A percentile compares a stretch with the other conserved stretches of the same genome.
phyloP scores from a whole-genome alignment of 2,888 invertebrate genomes.

The Quadriops clusia region DNA sequence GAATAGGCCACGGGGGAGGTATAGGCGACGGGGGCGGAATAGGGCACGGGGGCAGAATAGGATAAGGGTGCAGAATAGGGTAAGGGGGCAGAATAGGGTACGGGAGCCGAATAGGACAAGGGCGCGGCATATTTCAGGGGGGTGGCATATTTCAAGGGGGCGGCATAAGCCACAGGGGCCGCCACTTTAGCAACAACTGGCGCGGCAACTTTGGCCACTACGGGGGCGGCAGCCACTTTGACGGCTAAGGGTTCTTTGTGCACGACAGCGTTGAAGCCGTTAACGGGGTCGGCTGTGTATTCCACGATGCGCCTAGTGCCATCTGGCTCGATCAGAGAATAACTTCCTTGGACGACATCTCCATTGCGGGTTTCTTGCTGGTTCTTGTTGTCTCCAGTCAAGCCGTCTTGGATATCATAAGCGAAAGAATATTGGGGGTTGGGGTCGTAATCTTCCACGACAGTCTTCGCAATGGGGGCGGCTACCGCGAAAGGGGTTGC shows the following conservation, averaged over 20 bases:
- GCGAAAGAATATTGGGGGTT: conserved; percentile 45
- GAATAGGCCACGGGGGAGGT: conserved; percentile 15
- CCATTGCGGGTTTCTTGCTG: conserved; percentile 43
- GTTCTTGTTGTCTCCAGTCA: conserved; percentile 45
- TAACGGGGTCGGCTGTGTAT: conserved; percentile 45
- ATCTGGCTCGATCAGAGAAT: conserved; percentile 44
- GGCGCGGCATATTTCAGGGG: conserved; percentile 6
- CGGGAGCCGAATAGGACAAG: conserved; percentile 13
- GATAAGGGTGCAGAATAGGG: conserved; percentile 5
- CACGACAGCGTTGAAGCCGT: conserved; percentile 48
- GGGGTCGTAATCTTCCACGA: conserved; percentile 37
- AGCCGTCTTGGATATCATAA: conserved; percentile 42
- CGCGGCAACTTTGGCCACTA: conserved; percentile 17
- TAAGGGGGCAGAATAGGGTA: conserved; percentile 16
- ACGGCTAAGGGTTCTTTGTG: conserved; percentile 38
- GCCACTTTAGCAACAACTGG: conserved; percentile 13
- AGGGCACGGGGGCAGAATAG: conserved; percentile 15
- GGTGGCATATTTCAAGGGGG: conserved; percentile 17
- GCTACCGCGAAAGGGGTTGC: conserved; percentile 22
- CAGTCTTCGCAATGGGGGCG: conserved; percentile 26
- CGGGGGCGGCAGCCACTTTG: conserved; percentile 32
- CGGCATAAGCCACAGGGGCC: conserved; percentile 16
- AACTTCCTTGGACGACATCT: conserved; percentile 44
- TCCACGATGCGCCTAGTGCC: conserved; percentile 44
- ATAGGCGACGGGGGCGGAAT: conserved; percentile 13